These are phyloP conservation scores for Xiphophorus hellerii DNA, from an alignment of 2,113 vertebrate species.

Conservation along the genomic window DNA sequence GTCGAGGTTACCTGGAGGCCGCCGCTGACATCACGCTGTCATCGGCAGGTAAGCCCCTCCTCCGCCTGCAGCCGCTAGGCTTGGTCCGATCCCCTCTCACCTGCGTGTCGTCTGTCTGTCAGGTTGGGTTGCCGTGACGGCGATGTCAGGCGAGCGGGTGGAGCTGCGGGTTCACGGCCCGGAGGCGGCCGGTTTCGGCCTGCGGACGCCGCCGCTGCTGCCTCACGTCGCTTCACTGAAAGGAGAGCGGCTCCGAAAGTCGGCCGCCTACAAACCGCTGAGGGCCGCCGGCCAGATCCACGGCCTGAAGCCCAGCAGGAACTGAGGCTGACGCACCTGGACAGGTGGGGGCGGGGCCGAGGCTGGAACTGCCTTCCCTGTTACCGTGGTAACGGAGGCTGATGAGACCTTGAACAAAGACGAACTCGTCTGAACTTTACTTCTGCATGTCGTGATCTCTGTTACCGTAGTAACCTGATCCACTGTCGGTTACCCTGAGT, in stretches of 20 bases:
- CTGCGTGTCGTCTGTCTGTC: not conserved
- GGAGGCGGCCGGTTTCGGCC: conserved; percentile 46
- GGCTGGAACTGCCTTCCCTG: not conserved
- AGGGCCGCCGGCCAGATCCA: conserved; percentile 74
- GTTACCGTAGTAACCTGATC: too few species aligned
- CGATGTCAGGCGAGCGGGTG: conserved; percentile 70
- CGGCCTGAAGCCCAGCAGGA: conserved; percentile 40
- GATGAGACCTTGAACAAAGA: too few species aligned
- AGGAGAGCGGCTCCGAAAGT: conserved; percentile 81
- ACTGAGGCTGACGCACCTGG: conserved; percentile 1
- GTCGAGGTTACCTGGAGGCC: conserved; percentile 80
- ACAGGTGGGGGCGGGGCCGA: not conserved
- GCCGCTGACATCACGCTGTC: conserved; percentile 92
- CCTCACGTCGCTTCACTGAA: conserved; percentile 83
- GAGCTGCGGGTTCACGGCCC: conserved; percentile 83
- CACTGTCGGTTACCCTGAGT: too few species aligned
- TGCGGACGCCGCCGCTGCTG: conserved; percentile 86
- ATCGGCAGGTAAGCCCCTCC: conserved; percentile 86
- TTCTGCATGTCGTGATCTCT: not conserved
- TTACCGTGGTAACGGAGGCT: not conserved
- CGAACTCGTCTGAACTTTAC: not conserved
- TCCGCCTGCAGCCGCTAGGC: not conserved
- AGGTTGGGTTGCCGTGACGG: conserved; percentile 95
- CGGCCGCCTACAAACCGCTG: conserved; percentile 81
- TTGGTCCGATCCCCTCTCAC: not conserved